Evolutionary conservation across 2,797 vertebrate species (phyloP).

Genomic region (Heterohyrax brucei): DNA sequence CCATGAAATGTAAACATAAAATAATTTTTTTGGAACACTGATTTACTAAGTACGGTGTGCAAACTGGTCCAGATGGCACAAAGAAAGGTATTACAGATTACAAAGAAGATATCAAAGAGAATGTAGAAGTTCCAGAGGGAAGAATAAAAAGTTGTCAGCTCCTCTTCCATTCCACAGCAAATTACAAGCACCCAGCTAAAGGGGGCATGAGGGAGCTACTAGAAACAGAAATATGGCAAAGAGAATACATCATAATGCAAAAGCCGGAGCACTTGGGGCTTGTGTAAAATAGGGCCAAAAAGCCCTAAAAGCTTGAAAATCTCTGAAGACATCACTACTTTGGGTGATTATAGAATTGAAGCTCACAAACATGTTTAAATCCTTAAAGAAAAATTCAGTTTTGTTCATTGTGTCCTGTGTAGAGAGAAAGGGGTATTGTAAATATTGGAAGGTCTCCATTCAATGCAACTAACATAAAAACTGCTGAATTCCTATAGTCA

Average conservation of each 20-base stretch:
- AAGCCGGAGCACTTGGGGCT: background rate
- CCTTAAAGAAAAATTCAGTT: background rate
- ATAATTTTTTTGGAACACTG: background rate
- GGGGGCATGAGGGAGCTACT: background rate
- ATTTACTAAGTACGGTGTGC: background rate
- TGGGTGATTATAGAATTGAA: background rate
- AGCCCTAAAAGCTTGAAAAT: background rate
- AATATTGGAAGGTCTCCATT: background rate
- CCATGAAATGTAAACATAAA: background rate
- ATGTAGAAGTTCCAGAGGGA: background rate
- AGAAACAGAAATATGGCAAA: background rate
- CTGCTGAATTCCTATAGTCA: background rate
- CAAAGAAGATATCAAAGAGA: background rate
- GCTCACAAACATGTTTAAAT: background rate
- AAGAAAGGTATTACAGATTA: background rate
- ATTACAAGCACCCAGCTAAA: background rate
- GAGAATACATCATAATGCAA: background rate
- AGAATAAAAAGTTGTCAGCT: background rate
- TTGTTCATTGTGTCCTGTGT: background rate
- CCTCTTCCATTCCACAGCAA: background rate
- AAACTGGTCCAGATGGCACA: background rate
- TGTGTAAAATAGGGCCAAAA: background rate
- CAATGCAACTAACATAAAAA: background rate
- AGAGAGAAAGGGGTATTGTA: background rate
- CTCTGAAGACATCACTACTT: background rate